Base-by-base conservation (phyloP, 30 jellyfish, hydroid and myxozoan genomes). In the Rhopilema esculentum region DNA sequence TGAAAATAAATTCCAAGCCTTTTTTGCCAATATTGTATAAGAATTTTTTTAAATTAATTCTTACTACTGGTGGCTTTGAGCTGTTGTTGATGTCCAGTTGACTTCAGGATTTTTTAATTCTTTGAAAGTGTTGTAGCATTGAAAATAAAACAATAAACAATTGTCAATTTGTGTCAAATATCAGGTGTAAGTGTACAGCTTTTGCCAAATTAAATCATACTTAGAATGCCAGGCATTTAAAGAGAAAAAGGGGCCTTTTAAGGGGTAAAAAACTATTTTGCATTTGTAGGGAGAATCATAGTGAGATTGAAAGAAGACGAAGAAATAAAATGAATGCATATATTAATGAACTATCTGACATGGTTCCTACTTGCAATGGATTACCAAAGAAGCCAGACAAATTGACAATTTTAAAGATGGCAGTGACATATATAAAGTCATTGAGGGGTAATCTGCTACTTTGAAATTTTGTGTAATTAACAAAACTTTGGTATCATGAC, bases 291-390 rank as follows among this genome's bases (percentile, higher is more conserved):
- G 99, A 96, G 88, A 96, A 96, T 65, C 99, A 96, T 76, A 96
- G 99, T 90, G 99, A 96, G 77, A 96, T 96, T 77, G 99, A 96
- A 69, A 79, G 99, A 27, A 84, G 99, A 52, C 30, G 99, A 69
- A 77, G 99, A 69, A 96, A 96, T 64, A 96, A 96, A 66, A 96
- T 96, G 99, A 96, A 96, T 73, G 99, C 99, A 1, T 96, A 96
- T 79, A 96, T 96, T 24, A 96, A 89, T 76, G 99, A 96, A 67
- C 84, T 96, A 27, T 96, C 99, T n/a, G 99, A 96, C 49, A 96
- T 96, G 99, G 99, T 96, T 25, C 99, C 99, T 24, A 85, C 99
- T 25, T 96, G 99, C 86, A 90, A 89, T 88, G 98, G 97, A 12
- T 62, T 96, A 63, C 94, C 97, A 79, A 97, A 97, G 84, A 96